A percentile compares a stretch with the other conserved stretches of the same genome.
Evolutionary conservation across 2,888 invertebrate genomes (phyloP).

Genomic region (Poecilobothrus nobilitatus): DNA sequence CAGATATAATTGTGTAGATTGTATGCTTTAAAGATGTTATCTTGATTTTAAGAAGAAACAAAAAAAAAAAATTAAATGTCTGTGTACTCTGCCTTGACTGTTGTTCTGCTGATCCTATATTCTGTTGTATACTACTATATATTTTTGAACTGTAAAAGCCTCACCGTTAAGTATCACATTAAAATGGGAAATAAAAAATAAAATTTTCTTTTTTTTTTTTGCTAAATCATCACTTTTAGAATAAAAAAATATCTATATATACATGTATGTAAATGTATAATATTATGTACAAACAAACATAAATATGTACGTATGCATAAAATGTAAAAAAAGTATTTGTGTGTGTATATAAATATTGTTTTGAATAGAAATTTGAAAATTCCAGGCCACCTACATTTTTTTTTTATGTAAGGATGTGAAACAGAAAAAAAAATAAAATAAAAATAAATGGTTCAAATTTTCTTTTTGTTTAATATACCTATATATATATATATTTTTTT

Average conservation of each 20-base stretch:
- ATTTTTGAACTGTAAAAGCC: not conserved
- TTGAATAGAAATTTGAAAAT: not conserved
- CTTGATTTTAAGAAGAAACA: not conserved
- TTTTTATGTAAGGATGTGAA: not conserved
- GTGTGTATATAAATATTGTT: not conserved
- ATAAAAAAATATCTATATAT: not conserved
- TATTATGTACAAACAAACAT: no score
- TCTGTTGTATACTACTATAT: not conserved
- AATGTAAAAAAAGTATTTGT: no score
- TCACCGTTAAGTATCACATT: not conserved
- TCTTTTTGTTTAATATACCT: no score
- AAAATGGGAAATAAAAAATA: not conserved
- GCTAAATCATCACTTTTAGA: not conserved
- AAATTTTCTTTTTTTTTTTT: not conserved
- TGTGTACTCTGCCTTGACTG: not conserved
- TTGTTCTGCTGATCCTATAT: not conserved
- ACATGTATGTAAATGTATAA: not conserved
- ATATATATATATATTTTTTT: not conserved
- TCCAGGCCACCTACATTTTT: not conserved
- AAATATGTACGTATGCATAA: no score
- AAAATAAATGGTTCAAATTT: not conserved
- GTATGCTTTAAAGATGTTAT: not conserved
- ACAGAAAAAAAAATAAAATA: not conserved
- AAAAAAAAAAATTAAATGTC: conserved; percentile 12
- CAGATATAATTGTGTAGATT: not conserved